A percentile compares a stretch with the other conserved stretches of the same genome.
These are phyloP conservation scores for Podiceps cristatus DNA, from an alignment of 2,113 vertebrate species.

Conservation along the genomic window DNA sequence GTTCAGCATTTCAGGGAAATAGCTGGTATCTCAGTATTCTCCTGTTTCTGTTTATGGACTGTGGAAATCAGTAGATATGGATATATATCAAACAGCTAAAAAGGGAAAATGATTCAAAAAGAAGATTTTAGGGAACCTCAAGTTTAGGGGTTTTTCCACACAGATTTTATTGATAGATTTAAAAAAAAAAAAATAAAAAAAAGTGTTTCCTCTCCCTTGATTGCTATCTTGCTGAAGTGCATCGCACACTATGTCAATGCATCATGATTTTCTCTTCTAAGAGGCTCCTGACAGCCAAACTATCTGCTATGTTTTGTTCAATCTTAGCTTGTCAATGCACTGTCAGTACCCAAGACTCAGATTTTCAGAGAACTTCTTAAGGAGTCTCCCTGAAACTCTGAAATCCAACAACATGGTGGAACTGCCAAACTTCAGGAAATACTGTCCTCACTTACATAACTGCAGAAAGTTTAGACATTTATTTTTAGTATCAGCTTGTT, in stretches of 20 bases:
- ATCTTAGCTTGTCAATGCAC: background rate
- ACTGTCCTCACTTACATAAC: background rate
- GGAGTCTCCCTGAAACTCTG: background rate
- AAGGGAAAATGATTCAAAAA: background rate
- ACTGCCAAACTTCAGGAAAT: background rate
- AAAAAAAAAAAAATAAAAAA: background rate
- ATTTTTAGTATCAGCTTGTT: background rate
- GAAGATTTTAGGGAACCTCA: background rate
- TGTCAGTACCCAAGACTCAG: background rate
- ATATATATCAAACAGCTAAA: background rate
- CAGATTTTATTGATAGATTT: background rate
- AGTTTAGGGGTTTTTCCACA: background rate
- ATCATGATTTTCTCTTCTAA: background rate
- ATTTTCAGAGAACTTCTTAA: background rate
- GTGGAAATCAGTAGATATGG: background rate
- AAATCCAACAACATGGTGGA: rapidly evolving
- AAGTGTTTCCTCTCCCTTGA: background rate
- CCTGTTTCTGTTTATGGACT: background rate
- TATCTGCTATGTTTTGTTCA: background rate
- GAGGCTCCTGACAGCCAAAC: background rate
- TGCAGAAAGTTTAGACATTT: background rate
- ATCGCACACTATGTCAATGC: background rate
- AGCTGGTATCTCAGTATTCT: background rate
- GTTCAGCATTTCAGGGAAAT: background rate
- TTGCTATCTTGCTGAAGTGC: background rate